These are phyloP conservation scores for Drosophila flavopinicola DNA, from an alignment of 2,888 invertebrate species.

Conservation along the genomic window DNA sequence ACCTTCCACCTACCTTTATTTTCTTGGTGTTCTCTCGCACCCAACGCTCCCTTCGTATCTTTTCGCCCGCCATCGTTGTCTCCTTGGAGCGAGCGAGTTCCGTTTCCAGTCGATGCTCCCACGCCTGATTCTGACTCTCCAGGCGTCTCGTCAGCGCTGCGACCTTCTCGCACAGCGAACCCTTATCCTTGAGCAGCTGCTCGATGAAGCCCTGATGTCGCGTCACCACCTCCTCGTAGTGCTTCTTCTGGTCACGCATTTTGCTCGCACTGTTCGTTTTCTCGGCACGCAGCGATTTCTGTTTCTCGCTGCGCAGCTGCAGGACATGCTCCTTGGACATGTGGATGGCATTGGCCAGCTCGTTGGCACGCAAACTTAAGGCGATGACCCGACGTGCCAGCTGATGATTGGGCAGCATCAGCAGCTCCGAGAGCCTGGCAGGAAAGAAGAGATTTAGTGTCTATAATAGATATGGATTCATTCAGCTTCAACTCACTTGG, in stretches of 20 bases:
- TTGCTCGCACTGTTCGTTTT: constrained; percentile 84
- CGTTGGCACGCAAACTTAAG: constrained; percentile 83
- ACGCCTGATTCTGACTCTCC: constrained; percentile 86
- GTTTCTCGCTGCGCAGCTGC: constrained; percentile 83
- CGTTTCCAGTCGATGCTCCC: constrained; percentile 90
- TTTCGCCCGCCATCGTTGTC: constrained; percentile 91
- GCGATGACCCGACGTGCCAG: constrained; percentile 83
- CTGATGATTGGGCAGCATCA: constrained; percentile 84
- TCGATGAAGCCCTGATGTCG: constrained; percentile 94
- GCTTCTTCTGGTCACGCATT: constrained; percentile 87
- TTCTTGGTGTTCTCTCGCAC: constrained; percentile 93
- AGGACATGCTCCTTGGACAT: constrained; percentile 83
- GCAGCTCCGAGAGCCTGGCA: constrained; percentile 82
- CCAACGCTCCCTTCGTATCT: constrained; percentile 90
- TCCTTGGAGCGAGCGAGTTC: constrained; percentile 91
- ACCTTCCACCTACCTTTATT: constrained; percentile 88
- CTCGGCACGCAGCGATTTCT: constrained; percentile 83
- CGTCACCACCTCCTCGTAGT: constrained; percentile 90
- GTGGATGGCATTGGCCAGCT: constrained; percentile 84
- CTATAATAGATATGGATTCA: neutral
- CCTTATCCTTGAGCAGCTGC: constrained; percentile 92
- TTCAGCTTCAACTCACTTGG: constrained; percentile 78
- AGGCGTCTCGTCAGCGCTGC: constrained; percentile 83
- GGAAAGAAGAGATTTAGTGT: accelerated
- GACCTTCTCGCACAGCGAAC: constrained; percentile 88